Base-by-base conservation (phyloP, 2,888 invertebrate species). In the Athalia circularis region DNA sequence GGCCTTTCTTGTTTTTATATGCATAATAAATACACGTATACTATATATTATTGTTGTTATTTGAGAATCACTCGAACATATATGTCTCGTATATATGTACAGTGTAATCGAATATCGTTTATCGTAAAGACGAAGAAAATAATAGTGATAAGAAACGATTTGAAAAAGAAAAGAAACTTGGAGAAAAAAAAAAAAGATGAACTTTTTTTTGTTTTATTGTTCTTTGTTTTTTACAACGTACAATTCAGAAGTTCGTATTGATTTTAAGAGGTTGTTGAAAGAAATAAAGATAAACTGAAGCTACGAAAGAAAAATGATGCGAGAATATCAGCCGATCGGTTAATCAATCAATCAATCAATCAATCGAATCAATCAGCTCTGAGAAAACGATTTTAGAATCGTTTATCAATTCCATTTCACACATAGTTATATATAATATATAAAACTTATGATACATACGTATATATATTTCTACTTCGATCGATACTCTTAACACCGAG, bases 381-480 rank as follows among this genome's bases (percentile, higher is more conserved):
- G 7, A 61, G 29, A 29, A 29, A 29, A 29, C 29, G 29, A n/a
- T 61, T 61, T 68, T 50, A 68, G 52, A 68, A 68, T 29, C 68
- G 52, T 68, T 68, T 68, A 29, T 52, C 68, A 68, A 68, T 68
- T 54, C 52, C 68, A 11, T 29, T 29, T 29, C 29, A 29, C 29
- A 29, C 50, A 67, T 67, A 45, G n/a, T 50, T 47, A 67, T 7
- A 64, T 8, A 29, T 64, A 64, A 43, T 5, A 15, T 15, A 3
- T 67, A n/a, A n/a, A n/a, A 2, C 29, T 29, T 29, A 29, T 29
- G 2, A 29, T 29, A 29, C 2, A 29, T 29, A 29, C 29, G 2
- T 29, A 2, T 29, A 29, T 29, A 29, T 29, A 29, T 29, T 29
- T 2, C 29, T 29, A 29, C 29, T 29, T 29, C 29, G 29, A 29